Evolutionary conservation across 1,140 invertebrate species (phyloP).

Genomic region (Trachymyrmex cornetzi): DNA sequence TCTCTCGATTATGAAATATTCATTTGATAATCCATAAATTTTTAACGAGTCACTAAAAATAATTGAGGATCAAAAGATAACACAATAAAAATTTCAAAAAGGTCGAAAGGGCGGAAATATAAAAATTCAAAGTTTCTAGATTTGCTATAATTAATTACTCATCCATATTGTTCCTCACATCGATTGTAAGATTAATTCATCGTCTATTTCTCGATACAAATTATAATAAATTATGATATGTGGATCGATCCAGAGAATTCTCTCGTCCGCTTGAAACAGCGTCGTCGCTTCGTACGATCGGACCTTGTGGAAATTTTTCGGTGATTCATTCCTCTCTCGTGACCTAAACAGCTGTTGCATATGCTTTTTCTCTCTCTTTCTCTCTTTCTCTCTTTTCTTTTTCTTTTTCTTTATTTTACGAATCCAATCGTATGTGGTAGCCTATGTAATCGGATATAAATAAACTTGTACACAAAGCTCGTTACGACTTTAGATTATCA

Average conservation of each 20-base stretch:
- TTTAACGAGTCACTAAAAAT: not conserved
- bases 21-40: not conserved
- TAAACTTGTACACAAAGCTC: conserved; percentile 13
- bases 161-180: not conserved
- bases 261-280: not conserved
- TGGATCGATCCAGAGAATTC: not conserved
- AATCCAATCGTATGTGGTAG: conserved; percentile 26
- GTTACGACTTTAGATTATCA: not conserved
- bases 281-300: not conserved
- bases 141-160: conserved; percentile 10
- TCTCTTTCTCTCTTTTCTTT: not conserved
- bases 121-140: not conserved
- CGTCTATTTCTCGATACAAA: conserved; percentile 16
- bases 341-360: conserved; percentile 72
- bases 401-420: conserved; percentile 33
- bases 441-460: conserved; percentile 63
- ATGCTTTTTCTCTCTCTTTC: not conserved
- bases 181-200: conserved; percentile 30
- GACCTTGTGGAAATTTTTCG: conserved; percentile 80
- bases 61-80: not conserved
- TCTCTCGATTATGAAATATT: not conserved
- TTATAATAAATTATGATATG: conserved; percentile 9
- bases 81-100: conserved; percentile 9
- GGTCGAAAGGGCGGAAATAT: not conserved
- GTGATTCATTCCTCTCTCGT: conserved; percentile 81